phyloP scores from a whole-genome alignment of 2,888 invertebrate genomes.

The Heliconius erato region DNA sequence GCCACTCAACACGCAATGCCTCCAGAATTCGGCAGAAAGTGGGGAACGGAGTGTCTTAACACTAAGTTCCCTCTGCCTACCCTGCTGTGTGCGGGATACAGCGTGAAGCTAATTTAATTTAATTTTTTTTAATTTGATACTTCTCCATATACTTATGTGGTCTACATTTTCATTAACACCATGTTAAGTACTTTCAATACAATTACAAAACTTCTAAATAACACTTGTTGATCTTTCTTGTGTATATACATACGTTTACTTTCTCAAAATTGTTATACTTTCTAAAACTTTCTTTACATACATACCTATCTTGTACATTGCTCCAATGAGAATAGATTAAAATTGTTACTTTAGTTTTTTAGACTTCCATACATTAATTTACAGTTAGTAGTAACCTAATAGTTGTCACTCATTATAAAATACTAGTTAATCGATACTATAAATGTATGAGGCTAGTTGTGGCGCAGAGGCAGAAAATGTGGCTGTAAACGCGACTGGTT shows the following conservation, averaged over 20 bases:
- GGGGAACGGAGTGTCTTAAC: no score
- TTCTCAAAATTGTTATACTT: conserved; percentile 14
- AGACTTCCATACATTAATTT: neutral
- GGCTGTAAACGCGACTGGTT: no score
- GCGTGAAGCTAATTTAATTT: no score
- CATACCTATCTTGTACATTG: neutral
- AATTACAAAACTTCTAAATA: conserved; percentile 1
- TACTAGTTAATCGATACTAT: neutral
- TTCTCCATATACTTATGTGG: neutral
- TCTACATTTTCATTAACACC: neutral
- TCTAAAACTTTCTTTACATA: conserved; percentile 18
- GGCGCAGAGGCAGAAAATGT: no score
- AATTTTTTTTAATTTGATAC: no score
- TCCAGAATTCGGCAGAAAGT: no score
- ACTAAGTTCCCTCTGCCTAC: no score
- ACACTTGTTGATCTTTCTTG: neutral
- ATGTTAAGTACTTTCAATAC: no score
- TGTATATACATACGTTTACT: neutral
- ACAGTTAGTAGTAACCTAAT: neutral
- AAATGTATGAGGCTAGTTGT: neutral
- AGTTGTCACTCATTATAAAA: neutral
- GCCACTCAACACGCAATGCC: no score
- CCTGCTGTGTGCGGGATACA: no score
- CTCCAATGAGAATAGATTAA: neutral
- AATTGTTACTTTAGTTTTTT: neutral